Evolutionary conservation across 2,113 vertebrate genomes (phyloP).

Genomic region (Trematomus loennbergii): DNA sequence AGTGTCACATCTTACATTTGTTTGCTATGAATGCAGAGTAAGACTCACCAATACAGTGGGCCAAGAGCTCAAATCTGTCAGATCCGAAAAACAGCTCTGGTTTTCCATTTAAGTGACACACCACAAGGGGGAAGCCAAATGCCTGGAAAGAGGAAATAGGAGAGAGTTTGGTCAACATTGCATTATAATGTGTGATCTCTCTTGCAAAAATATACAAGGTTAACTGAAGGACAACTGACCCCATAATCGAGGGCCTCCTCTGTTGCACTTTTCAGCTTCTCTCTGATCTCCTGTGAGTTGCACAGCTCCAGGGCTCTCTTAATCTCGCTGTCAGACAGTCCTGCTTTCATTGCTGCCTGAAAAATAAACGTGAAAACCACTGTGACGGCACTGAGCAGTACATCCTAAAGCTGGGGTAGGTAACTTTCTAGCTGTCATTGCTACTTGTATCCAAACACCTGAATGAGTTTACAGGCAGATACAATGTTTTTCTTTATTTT

Average conservation of each 20-base stretch:
- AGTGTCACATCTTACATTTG: background rate
- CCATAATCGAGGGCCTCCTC: constrained; percentile 85
- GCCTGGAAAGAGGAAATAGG: constrained; percentile 75
- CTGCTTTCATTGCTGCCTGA: constrained; percentile 88
- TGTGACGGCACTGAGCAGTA: too few relatives aligned
- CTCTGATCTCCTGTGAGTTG: constrained; percentile 86
- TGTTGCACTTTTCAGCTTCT: constrained; percentile 87
- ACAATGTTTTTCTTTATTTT: too few relatives aligned
- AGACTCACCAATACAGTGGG: constrained; percentile 87
- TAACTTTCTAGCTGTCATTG: too few relatives aligned
- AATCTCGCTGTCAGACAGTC: constrained; percentile 81
- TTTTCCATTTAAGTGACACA: constrained; percentile 86
- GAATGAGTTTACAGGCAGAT: too few relatives aligned
- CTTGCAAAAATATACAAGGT: background rate
- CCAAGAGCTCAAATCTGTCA: constrained; percentile 92
- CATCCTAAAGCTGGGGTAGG: too few relatives aligned
- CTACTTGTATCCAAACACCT: too few relatives aligned
- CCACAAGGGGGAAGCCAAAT: constrained; percentile 89
- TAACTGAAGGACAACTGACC: constrained; percentile 78
- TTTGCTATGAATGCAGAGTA: background rate
- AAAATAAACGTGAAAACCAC: background rate
- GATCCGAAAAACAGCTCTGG: constrained; percentile 91
- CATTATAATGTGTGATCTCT: background rate
- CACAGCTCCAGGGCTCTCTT: constrained; percentile 78
- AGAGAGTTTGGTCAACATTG: background rate